Percentiles rank a stretch among this genome's conserved stretches.
Evolutionary conservation across 2,113 vertebrate species (phyloP).

Genomic region (Chionis minor): DNA sequence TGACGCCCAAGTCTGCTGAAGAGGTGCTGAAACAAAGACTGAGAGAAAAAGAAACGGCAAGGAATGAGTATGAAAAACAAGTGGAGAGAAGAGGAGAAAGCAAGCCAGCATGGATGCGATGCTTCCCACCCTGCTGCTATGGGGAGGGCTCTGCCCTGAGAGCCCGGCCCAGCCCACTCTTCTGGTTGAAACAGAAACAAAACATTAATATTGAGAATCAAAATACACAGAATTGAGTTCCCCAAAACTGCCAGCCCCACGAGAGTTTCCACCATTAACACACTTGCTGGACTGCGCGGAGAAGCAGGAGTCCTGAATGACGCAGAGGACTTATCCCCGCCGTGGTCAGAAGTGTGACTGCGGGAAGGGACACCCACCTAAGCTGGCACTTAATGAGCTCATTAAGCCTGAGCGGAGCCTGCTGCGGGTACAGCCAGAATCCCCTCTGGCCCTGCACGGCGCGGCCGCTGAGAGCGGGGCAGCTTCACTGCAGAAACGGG

Average conservation of each 20-base stretch:
- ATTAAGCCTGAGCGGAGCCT: background rate
- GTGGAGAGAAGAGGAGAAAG: background rate
- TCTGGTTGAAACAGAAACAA: background rate
- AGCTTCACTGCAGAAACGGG: background rate
- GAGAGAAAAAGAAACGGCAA: background rate
- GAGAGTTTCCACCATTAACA: background rate
- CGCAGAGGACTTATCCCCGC: fast-evolving
- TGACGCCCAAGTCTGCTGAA: background rate
- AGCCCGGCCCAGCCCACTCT: background rate
- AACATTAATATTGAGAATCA: background rate
- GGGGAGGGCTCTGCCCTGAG: background rate
- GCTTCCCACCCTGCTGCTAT: fast-evolving
- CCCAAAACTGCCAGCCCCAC: background rate
- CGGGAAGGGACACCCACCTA: background rate
- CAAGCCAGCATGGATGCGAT: background rate
- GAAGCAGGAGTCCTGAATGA: background rate
- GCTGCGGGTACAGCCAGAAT: background rate
- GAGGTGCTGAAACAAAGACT: background rate
- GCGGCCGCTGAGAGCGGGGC: background rate
- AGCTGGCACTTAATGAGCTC: background rate
- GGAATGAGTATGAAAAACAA: background rate
- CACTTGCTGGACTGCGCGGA: background rate
- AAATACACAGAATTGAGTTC: background rate
- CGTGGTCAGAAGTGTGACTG: fast-evolving
- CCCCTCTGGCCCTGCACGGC: background rate